Percentiles rank a stretch among this genome's conserved stretches.
Evolutionary conservation across 2,888 invertebrate genomes (phyloP).

Genomic region (Diarsia mendica): DNA sequence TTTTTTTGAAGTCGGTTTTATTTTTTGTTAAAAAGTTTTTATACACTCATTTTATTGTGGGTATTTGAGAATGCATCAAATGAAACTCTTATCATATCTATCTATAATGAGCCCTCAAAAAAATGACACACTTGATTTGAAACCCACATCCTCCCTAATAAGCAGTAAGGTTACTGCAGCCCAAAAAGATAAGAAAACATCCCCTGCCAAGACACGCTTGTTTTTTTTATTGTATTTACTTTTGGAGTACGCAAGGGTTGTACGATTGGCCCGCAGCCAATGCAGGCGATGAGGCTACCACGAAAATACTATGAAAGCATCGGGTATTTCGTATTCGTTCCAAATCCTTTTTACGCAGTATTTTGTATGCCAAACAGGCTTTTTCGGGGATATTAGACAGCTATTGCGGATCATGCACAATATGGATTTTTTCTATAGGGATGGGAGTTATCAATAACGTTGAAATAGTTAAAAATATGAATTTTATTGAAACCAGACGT

Average conservation of each 20-base stretch:
- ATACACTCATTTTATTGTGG: neutral
- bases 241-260: conserved; percentile 6
- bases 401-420: neutral
- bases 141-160: neutral
- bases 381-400: conserved; percentile 10
- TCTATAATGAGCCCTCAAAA: neutral
- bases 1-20: too few relatives aligned
- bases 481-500: neutral
- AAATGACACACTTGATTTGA: too few relatives aligned
- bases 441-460: too few relatives aligned
- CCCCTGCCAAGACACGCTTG: conserved; percentile 41
- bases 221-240: conserved; percentile 31
- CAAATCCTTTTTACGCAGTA: conserved; percentile 42
- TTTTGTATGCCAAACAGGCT: conserved; percentile 3
- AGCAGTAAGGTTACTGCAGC: conserved; percentile 5
- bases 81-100: neutral
- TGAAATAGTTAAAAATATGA: too few relatives aligned
- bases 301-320: conserved; percentile 37
- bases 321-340: conserved; percentile 26
- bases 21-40: too few relatives aligned
- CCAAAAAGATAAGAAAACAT: conserved; percentile 27
- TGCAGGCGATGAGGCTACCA: conserved; percentile 10
- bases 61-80: neutral
- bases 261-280: conserved; percentile 41
- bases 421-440: neutral